A percentile compares a stretch with the other conserved stretches of the same genome.
Conservation (phyloP, 2,113 vertebrate genomes). For the Colaptes auratus region DNA sequence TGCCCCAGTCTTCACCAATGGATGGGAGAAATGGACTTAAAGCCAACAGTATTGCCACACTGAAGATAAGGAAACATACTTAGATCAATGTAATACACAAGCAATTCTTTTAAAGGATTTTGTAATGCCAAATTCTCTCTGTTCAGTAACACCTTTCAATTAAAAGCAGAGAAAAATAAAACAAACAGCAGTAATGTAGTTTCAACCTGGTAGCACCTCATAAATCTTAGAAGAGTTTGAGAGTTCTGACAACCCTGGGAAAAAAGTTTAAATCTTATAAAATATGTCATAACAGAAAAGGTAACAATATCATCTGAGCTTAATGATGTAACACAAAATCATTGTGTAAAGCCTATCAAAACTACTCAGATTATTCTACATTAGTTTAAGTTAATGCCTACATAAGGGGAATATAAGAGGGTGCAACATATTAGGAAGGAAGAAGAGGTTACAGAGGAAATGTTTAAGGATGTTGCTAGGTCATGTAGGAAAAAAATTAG, state of each 20-base stretch:
- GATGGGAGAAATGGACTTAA: neutral
- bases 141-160: neutral
- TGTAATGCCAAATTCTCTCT: neutral
- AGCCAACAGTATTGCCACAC: slow-evolving; percentile 16
- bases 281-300: slow-evolving; percentile 10
- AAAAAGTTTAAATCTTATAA: slow-evolving; percentile 23
- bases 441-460: too few species aligned
- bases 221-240: neutral
- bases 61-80: neutral
- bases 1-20: neutral
- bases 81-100: neutral
- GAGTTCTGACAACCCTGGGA: neutral
- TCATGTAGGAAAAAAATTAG: too few species aligned
- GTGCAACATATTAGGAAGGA: too few species aligned
- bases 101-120: neutral
- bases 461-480: too few species aligned
- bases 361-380: neutral
- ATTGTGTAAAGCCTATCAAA: slow-evolving; percentile 42
- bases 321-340: slow-evolving; percentile 13
- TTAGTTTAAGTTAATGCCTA: neutral
- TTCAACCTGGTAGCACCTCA: neutral
- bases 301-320: slow-evolving; percentile 2
- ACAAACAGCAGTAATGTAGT: neutral
- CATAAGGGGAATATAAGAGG: neutral
- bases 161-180: neutral